Conservation (phyloP, 2,797 vertebrate genomes). For the Fratercula arctica region DNA sequence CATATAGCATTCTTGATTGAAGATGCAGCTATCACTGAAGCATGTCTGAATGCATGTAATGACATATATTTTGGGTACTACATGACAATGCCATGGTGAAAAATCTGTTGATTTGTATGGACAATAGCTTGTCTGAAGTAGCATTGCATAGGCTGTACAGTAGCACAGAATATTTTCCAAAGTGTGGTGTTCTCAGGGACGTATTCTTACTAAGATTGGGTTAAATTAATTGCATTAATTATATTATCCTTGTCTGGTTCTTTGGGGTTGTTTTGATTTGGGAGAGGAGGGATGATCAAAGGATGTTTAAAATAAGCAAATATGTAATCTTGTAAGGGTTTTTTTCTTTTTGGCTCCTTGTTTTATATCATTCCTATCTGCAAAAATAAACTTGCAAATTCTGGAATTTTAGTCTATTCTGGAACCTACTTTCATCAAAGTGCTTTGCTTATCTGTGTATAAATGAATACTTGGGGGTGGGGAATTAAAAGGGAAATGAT, state of each 20-base stretch:
- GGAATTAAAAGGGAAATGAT: conserved; percentile 51
- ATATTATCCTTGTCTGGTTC: not conserved
- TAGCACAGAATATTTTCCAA: not conserved
- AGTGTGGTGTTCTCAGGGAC: not conserved
- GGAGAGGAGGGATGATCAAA: conserved; percentile 21
- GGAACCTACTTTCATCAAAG: conserved; percentile 37
- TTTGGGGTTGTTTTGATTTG: conserved; percentile 42
- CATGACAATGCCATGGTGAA: not conserved
- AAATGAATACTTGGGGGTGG: conserved; percentile 47
- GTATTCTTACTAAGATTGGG: not conserved
- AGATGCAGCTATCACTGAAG: not conserved
- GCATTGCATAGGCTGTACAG: not conserved
- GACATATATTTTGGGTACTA: not conserved
- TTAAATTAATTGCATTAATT: conserved; percentile 57
- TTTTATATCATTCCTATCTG: not conserved
- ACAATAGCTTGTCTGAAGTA: not conserved
- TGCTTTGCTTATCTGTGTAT: conserved; percentile 38
- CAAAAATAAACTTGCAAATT: conserved; percentile 50
- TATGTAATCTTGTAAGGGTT: conserved; percentile 11
- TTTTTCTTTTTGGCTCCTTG: not conserved
- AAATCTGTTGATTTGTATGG: not conserved
- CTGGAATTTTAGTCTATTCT: conserved; percentile 49
- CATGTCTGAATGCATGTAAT: not conserved
- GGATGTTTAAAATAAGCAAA: conserved; percentile 44
- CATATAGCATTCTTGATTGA: not conserved